Evolutionary conservation across 2,113 vertebrate genomes (phyloP).

Genomic region (Solea solea): DNA sequence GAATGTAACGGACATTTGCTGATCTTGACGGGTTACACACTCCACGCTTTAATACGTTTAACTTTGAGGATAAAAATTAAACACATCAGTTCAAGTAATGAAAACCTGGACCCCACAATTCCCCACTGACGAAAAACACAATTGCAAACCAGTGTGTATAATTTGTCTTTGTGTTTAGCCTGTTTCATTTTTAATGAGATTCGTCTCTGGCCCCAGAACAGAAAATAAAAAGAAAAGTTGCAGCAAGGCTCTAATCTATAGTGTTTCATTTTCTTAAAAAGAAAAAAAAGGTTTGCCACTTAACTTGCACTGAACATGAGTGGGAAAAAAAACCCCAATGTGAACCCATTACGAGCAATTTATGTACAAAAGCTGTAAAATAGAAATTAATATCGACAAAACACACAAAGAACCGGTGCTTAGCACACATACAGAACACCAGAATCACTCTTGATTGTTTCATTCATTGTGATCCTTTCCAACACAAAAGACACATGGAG

Average conservation of each 20-base stretch:
- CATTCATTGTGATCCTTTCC: conserved; percentile 2
- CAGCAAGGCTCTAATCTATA: neutral
- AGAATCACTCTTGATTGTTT: no score
- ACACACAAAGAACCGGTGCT: neutral
- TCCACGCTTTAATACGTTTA: no score
- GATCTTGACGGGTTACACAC: no score
- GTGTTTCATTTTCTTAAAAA: neutral
- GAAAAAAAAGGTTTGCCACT: neutral
- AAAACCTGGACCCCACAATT: neutral
- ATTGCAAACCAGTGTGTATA: neutral
- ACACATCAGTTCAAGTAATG: no score
- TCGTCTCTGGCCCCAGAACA: conserved; percentile 2
- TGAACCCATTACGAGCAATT: no score
- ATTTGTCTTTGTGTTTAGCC: conserved; percentile 6
- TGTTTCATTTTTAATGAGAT: conserved; percentile 38
- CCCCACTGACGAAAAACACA: neutral
- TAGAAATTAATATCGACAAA: neutral
- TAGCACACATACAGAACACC: no score
- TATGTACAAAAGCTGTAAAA: neutral
- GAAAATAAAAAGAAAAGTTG: neutral
- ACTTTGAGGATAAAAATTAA: no score
- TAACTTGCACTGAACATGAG: neutral
- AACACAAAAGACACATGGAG: neutral
- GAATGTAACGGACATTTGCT: no score
- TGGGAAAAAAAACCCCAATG: neutral